Evolutionary conservation across 2,113 vertebrate species (phyloP).

Genomic region (Hydropotes inermis): DNA sequence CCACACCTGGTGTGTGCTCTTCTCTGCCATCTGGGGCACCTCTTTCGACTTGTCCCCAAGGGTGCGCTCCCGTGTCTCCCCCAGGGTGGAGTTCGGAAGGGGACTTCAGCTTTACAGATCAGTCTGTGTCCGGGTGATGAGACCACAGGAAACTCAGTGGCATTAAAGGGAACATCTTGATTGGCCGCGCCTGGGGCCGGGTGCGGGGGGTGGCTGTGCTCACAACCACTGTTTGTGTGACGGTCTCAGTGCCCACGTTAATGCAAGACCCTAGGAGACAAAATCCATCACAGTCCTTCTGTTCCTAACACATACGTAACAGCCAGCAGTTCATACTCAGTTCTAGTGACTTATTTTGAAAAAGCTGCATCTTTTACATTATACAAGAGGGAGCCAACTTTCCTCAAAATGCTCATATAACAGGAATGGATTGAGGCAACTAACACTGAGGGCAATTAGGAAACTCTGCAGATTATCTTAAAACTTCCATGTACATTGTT

Average conservation of each 20-base stretch:
- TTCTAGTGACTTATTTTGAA: background rate
- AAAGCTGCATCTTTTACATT: background rate
- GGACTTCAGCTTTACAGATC: background rate
- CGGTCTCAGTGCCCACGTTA: background rate
- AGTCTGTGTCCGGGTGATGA: background rate
- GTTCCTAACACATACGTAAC: rapidly evolving
- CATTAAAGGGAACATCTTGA: background rate
- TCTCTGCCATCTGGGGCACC: rapidly evolving
- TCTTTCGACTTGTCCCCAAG: background rate
- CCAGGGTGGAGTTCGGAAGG: background rate
- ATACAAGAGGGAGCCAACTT: background rate
- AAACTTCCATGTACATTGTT: background rate
- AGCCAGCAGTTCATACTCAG: background rate
- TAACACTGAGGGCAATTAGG: background rate
- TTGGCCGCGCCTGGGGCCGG: background rate
- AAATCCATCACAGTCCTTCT: background rate
- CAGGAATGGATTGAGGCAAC: background rate
- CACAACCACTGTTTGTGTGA: background rate
- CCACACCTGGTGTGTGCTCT: background rate
- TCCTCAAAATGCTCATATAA: background rate
- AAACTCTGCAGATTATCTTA: background rate
- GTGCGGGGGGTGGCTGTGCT: background rate
- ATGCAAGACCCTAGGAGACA: background rate
- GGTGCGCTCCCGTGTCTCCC: background rate
- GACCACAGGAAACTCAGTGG: background rate